Conservation (phyloP, 2,797 vertebrate genomes). For the Etheostoma nigrum region DNA sequence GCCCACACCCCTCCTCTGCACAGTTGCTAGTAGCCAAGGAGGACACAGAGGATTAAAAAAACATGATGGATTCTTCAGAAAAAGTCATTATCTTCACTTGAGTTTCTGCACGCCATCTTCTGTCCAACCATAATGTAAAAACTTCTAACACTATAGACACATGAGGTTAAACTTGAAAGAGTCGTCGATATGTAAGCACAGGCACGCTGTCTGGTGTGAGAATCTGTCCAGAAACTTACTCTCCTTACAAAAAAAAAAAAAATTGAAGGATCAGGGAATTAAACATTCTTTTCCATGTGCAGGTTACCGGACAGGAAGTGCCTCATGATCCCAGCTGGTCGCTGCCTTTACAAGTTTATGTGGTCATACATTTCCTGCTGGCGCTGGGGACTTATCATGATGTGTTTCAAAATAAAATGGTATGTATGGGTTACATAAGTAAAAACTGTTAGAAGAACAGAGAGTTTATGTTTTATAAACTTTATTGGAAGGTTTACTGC, state of each 20-base stretch:
- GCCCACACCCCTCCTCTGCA: too few species aligned
- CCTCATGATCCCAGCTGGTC: conserved; percentile 82
- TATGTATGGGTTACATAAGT: conserved; percentile 76
- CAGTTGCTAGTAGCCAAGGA: too few species aligned
- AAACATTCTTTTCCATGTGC: conserved; percentile 43
- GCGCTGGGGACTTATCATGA: conserved; percentile 86
- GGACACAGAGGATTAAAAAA: too few species aligned
- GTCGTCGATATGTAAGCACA: neutral
- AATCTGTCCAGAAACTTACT: conserved; percentile 15
- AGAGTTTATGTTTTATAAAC: neutral
- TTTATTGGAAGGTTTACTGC: neutral
- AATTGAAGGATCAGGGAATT: neutral
- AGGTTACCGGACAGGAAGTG: conserved; percentile 91
- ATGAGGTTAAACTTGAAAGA: neutral
- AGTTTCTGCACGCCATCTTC: too few species aligned
- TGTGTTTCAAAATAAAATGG: conserved; percentile 84
- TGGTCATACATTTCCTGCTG: conserved; percentile 86
- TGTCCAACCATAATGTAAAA: neutral
- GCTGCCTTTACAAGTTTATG: conserved; percentile 80
- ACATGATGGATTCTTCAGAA: too few species aligned
- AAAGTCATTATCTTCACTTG: too few species aligned
- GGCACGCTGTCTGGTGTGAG: neutral
- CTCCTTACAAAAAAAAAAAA: neutral
- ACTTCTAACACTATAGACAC: neutral
- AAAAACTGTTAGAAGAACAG: neutral